Percentiles rank a stretch among this genome's conserved stretches.
These are phyloP conservation scores for Trimorus sp. DNA, from an alignment of 2,888 invertebrate genomes.

Conservation along the genomic window DNA sequence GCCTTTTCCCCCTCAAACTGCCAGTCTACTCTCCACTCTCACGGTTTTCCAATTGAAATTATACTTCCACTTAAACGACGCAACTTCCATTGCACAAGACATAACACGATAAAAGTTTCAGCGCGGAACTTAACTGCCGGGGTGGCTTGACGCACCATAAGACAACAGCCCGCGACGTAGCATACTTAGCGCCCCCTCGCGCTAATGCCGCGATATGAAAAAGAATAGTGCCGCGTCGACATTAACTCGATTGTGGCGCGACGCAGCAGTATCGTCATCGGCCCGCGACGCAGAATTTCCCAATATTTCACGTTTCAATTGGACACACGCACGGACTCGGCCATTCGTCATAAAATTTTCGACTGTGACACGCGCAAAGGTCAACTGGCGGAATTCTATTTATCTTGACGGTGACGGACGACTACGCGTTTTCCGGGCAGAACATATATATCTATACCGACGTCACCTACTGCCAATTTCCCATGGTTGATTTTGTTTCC, in stretches of 20 bases:
- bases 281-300: conserved; percentile 30
- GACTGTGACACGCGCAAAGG: conserved; percentile 54
- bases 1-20: too few relatives aligned
- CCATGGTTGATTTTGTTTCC: conserved; percentile 4
- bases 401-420: conserved; percentile 57
- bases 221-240: neutral
- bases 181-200: conserved; percentile 13
- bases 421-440: conserved; percentile 23
- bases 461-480: conserved; percentile 46
- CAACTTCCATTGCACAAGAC: neutral
- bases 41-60: conserved; percentile 7
- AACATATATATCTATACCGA: conserved; percentile 39
- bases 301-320: conserved; percentile 32
- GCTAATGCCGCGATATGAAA: neutral
- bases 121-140: conserved; percentile 10
- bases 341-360: conserved; percentile 58
- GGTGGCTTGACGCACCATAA: conserved; percentile 19
- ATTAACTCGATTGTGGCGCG: neutral
- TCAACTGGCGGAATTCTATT: conserved; percentile 59
- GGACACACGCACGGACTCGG: conserved; percentile 18
- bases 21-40: neutral
- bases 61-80: conserved; percentile 3
- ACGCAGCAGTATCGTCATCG: too few relatives aligned
- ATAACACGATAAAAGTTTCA: conserved; percentile 12
- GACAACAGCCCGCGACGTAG: conserved; percentile 11